Evolutionary conservation across 64 coral and sea anemone species (phyloP), one percentile per base, ranked within the genome.

Genomic region (Anthopleura sola): DNA sequence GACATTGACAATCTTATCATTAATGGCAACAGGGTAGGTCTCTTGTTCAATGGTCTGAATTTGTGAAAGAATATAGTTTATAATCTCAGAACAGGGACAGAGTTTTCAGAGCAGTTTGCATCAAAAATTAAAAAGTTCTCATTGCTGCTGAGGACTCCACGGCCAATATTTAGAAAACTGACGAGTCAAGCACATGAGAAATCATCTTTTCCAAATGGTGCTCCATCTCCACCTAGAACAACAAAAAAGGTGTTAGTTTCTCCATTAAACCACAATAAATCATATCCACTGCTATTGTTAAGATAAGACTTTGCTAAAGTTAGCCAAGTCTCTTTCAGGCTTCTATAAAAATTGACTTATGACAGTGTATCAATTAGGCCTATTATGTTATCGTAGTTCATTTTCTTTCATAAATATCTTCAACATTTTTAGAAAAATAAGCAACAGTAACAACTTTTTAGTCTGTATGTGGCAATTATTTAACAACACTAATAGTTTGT

Each of bases 41-140:
- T 39, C 39, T 21, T 55, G 24, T 53, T 92, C 62, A 36, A 87
- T 13, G 18, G 76, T 33, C 26, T 39, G 37, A 0, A 85, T 55
- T 14, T 91, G 55, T 47, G 37, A 28, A 54, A 81, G 26, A 68
- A 91, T 50, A 18, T 33, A 47, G 15, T 68, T 23, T 12, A 83
- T 20, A 46, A 92, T 29, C 3, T 69, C 11, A 50, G 18, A 36
- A 92, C 90, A 16, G 79, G 31, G 4, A 55, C 3, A 46, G 78
- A 75, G 29, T 56, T 83, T 54, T 92, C 85, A 76, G 78, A 76
- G 33, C 85, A 87, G n/a, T 92, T 84, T 23, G 85, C 64, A 21
- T 56, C 75, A 81, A 91, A 86, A 46, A 86, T 68, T n/a, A 91
- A 79, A 51, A 49, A 86, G n/a, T 91, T 91, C 26, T 87, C 75